Conservation (phyloP, 2,888 invertebrate genomes). For the Chelonus formosanus region DNA sequence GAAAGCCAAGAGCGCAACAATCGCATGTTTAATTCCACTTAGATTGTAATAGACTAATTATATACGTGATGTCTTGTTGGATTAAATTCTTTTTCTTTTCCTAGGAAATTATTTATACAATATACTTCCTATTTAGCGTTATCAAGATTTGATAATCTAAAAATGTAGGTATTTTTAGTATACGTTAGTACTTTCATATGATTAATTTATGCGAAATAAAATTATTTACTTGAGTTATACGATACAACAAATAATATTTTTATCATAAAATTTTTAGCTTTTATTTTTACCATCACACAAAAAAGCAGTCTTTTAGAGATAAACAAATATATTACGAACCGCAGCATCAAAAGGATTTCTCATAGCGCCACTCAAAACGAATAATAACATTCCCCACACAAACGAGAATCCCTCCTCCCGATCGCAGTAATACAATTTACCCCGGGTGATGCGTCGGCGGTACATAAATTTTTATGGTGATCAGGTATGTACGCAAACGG, state of each 20-base stretch:
- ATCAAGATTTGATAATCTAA: no score
- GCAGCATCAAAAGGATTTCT: constrained; percentile 27
- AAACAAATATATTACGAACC: constrained; percentile 25
- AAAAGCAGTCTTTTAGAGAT: background rate
- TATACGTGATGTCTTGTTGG: constrained; percentile 5
- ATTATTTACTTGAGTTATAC: background rate
- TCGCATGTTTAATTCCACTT: constrained; percentile 10
- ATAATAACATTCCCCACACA: constrained; percentile 33
- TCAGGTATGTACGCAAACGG: constrained; percentile 50
- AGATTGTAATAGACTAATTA: constrained; percentile 16
- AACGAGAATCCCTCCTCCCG: constrained; percentile 19
- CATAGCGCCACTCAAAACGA: constrained; percentile 28
- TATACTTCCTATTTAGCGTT: no score
- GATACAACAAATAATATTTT: background rate
- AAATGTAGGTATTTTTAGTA: no score
- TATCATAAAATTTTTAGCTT: background rate
- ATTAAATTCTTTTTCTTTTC: background rate
- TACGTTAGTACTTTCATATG: background rate
- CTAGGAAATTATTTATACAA: background rate
- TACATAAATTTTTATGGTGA: constrained; percentile 64
- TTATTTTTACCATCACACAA: background rate
- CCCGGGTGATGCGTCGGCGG: constrained; percentile 53
- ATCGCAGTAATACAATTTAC: constrained; percentile 62
- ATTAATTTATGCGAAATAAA: background rate
- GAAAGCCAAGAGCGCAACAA: constrained; percentile 21